These are phyloP conservation scores for Drosophila lini DNA, from an alignment of 1,140 invertebrate species.

Conservation along the genomic window DNA sequence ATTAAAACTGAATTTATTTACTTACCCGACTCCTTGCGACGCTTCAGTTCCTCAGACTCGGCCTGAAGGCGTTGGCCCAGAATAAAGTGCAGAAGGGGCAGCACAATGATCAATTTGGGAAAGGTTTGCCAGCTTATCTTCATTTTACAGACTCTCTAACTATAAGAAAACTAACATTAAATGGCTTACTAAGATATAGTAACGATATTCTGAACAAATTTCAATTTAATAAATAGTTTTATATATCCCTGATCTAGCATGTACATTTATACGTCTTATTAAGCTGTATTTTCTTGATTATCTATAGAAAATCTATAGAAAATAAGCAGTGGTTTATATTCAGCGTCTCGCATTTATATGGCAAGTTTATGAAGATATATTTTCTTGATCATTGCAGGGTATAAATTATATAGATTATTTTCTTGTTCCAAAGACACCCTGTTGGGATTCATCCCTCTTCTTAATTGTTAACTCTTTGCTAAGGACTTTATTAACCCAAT, in stretches of 20 bases:
- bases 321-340: too few species aligned
- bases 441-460: constrained; percentile 23
- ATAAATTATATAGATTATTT: background rate
- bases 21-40: constrained; percentile 40
- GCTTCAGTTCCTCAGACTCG: constrained; percentile 41
- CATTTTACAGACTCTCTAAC: constrained; percentile 16
- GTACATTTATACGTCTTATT: too few species aligned
- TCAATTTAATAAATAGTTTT: background rate
- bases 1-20: too few species aligned
- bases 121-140: constrained; percentile 40
- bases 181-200: background rate
- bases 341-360: too few species aligned
- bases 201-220: background rate
- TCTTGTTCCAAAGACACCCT: constrained; percentile 43
- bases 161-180: background rate
- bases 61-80: constrained; percentile 10
- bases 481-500: constrained; percentile 70
- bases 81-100: constrained; percentile 47
- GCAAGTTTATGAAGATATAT: background rate
- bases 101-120: constrained; percentile 53
- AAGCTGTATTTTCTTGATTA: background rate
- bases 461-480: constrained; percentile 68
- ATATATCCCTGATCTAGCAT: background rate
- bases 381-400: background rate
- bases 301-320: too few species aligned